Evolutionary conservation across 2,888 invertebrate species (phyloP).

Genomic region (Plagodis dolabraria): DNA sequence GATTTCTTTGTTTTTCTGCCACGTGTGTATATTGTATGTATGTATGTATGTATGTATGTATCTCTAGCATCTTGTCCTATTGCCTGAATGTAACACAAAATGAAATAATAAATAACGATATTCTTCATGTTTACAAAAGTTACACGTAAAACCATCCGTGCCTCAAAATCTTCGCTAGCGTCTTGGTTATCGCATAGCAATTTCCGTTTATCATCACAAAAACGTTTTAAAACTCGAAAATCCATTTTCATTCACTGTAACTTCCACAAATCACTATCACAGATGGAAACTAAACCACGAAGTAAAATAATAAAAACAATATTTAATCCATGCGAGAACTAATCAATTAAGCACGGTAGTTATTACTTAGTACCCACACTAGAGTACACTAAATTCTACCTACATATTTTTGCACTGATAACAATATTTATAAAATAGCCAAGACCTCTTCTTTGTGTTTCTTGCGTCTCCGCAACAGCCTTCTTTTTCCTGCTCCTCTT

Average conservation of each 20-base stretch:
- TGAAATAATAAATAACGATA: not conserved
- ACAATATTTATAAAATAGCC: slow-evolving; percentile 26
- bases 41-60: no score
- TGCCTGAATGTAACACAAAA: not conserved
- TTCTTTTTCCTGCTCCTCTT: slow-evolving; percentile 81
- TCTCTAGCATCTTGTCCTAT: no score
- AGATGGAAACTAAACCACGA: slow-evolving; percentile 9
- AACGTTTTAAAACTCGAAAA: slow-evolving; percentile 30
- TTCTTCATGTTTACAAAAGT: not conserved
- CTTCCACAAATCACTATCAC: slow-evolving; percentile 20
- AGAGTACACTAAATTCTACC: slow-evolving; percentile 30
- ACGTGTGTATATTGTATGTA: no score
- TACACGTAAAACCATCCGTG: slow-evolving; percentile 9
- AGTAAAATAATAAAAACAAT: slow-evolving; percentile 6
- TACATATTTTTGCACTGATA: slow-evolving; percentile 24
- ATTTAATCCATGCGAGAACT: slow-evolving; percentile 2
- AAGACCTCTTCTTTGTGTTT: slow-evolving; percentile 61
- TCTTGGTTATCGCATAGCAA: slow-evolving; percentile 32
- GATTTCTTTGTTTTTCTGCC: no score
- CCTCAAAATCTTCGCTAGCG: slow-evolving; percentile 24
- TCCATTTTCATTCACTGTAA: slow-evolving; percentile 30
- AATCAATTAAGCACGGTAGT: slow-evolving; percentile 14
- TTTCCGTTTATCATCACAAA: slow-evolving; percentile 30
- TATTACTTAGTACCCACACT: slow-evolving; percentile 21
- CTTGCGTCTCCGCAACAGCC: slow-evolving; percentile 64